phyloP scores from a whole-genome alignment of 2,113 vertebrate species.

The Lamprologus speciosus region DNA sequence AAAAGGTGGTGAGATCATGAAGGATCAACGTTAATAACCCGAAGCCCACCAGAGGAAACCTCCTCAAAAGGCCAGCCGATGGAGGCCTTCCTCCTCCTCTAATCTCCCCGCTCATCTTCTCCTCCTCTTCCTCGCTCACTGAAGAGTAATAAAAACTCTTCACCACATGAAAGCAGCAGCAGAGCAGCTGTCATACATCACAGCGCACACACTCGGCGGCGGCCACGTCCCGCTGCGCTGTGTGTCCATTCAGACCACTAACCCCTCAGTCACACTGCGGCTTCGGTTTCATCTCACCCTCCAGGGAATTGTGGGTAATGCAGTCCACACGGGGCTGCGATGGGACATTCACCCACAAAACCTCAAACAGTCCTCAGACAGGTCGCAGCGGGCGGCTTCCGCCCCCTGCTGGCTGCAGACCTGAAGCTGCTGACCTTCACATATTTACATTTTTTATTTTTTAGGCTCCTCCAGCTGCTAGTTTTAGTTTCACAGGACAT shows the following conservation, averaged over 20 bases:
- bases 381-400: not conserved
- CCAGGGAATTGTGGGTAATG: slow-evolving; percentile 32
- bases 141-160: slow-evolving; percentile 1
- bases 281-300: not conserved
- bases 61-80: not conserved
- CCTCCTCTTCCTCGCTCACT: not conserved
- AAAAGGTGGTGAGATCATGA: not conserved
- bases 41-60: not conserved
- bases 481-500: not conserved
- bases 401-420: slow-evolving; percentile 9
- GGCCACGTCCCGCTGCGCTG: not conserved
- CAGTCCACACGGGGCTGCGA: not conserved
- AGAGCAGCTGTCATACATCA: not conserved
- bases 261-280: slow-evolving; percentile 18
- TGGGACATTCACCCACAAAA: not conserved
- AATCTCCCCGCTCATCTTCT: not conserved
- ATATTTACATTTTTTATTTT: not conserved
- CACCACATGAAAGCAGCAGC: slow-evolving; percentile 16
- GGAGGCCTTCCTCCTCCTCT: not conserved
- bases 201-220: not conserved
- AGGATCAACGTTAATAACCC: not conserved
- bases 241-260: not conserved
- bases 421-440: not conserved
- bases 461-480: not conserved
- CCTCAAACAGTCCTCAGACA: not conserved